Evolutionary conservation across 2,113 vertebrate genomes (phyloP), one percentile per base, ranked within the genome.

Genomic region (Peromyscus leucopus): DNA sequence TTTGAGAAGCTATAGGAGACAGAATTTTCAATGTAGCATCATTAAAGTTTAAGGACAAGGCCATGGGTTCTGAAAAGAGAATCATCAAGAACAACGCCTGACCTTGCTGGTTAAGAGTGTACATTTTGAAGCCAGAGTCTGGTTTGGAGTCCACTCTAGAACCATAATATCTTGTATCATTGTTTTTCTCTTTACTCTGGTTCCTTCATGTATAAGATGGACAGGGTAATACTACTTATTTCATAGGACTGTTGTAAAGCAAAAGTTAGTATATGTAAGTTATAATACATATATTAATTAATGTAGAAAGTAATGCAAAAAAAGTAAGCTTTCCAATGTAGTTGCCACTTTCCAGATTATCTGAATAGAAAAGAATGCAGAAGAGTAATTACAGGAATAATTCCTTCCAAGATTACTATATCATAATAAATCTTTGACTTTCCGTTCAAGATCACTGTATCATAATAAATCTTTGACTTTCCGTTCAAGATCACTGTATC

Each of bases 61-160:
- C 21, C 9, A 19, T 15, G 72, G 80, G 12, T 94, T 91, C 88
- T 63, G 55, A 72, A 94, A 93, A 91, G 17, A 89, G 13, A 96
- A 80, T 9, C 78, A 4, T 26, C n/a, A 93, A 85, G 72, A 95
- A 21, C 4, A 83, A 95, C 51, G 79, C 17, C 48, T 33, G 31
- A 80, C 31, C 7, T 55, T 80, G 31, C 31, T 36, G 51, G 31
- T 36, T 55, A 31, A 69, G 46, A 79, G 48, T 79, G 26, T 51
- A 51, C 26, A 79, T 33, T 46, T 33, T 51, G 46, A 79, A 51
- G 76, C 42, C 24, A 51, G 6, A 79, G 28, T 79, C 76, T 79
- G 28, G 76, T 79, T 28, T 79, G 76, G 15, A 26, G 16, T 15
- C 76, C 46, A 79, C 28, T 79, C 48, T 79, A 79, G 28, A 55